Conservation (phyloP, 2,113 vertebrate species). For the Heliornis fulica region DNA sequence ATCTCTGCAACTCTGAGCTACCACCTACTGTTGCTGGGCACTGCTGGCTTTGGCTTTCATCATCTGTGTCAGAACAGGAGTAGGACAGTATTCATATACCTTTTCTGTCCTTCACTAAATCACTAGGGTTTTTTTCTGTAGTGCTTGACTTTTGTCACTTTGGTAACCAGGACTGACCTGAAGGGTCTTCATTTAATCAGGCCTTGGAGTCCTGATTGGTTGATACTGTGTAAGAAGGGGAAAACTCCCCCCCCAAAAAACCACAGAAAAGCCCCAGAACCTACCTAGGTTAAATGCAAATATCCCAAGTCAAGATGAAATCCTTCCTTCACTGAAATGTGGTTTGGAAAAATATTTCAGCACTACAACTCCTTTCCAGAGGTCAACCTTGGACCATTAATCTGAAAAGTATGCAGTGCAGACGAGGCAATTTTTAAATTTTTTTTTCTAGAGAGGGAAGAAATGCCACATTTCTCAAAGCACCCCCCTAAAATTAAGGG, state of each 20-base stretch:
- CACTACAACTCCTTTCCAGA: neutral
- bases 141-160: neutral
- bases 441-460: neutral
- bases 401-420: constrained; percentile 15
- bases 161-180: neutral
- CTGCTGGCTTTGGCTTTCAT: neutral
- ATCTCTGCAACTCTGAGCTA: neutral
- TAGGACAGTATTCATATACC: neutral
- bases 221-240: neutral
- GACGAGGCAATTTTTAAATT: neutral
- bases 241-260: neutral
- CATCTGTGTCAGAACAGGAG: neutral
- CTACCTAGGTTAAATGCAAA: neutral
- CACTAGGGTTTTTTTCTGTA: neutral
- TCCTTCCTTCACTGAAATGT: constrained; percentile 14
- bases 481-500: neutral
- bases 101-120: neutral
- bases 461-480: neutral
- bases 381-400: neutral
- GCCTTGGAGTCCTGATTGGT: neutral
- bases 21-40: accelerated
- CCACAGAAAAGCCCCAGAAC: neutral
- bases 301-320: neutral
- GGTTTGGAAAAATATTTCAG: constrained; percentile 8
- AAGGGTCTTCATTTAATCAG: neutral